A percentile compares a stretch with the other conserved stretches of the same genome.
phyloP scores from a whole-genome alignment of 2,797 vertebrate genomes.

The Poecile montanus region DNA sequence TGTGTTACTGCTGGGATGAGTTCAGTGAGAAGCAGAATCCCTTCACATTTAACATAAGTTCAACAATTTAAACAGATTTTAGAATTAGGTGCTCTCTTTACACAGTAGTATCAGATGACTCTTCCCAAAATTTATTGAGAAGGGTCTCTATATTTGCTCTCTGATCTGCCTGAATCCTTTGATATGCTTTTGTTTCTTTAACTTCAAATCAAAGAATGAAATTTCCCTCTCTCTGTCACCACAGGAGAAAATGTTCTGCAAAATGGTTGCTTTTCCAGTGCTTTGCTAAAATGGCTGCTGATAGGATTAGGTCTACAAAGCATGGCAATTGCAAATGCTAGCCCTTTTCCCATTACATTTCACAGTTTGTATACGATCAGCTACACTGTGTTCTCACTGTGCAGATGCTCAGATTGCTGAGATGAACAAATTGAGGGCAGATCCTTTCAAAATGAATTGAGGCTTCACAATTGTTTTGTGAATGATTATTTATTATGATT shows the following conservation, averaged over 20 bases:
- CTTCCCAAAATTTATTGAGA: background rate
- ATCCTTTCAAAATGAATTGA: background rate
- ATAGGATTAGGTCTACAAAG: background rate
- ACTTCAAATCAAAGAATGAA: background rate
- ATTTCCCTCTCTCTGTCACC: background rate
- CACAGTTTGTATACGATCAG: background rate
- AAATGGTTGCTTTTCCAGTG: conserved; percentile 16
- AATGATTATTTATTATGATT: background rate
- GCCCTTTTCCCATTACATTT: background rate
- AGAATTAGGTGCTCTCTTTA: background rate
- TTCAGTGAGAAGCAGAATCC: background rate
- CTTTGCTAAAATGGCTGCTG: conserved; percentile 11
- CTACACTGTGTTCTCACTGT: background rate
- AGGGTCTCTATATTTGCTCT: background rate
- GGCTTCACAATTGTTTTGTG: background rate
- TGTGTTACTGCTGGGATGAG: background rate
- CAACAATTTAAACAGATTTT: conserved; percentile 24
- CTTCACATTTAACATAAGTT: background rate
- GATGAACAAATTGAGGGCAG: conserved; percentile 24
- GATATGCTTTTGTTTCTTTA: background rate
- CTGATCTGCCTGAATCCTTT: background rate
- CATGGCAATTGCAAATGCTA: background rate
- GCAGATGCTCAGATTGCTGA: background rate
- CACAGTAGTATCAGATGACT: background rate
- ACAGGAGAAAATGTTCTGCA: background rate